Evolutionary conservation across 2,113 vertebrate species (phyloP).

Genomic region (Melanostigma gelatinosum): DNA sequence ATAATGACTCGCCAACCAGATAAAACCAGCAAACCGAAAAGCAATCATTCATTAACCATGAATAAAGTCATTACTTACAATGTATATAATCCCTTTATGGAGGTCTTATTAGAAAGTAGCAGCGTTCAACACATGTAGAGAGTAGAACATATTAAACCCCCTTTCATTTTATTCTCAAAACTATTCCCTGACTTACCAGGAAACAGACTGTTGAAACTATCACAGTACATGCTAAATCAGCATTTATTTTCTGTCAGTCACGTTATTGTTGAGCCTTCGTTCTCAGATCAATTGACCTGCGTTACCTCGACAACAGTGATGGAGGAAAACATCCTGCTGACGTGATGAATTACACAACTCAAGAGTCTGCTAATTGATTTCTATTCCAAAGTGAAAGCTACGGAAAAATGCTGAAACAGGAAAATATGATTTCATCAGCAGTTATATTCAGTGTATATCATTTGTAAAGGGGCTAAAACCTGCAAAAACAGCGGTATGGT

Average conservation of each 20-base stretch:
- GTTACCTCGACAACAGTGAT: constrained; percentile 5
- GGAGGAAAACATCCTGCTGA: background rate
- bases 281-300: constrained; percentile 16
- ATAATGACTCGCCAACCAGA: background rate
- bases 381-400: background rate
- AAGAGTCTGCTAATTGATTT: constrained; percentile 21
- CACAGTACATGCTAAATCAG: background rate
- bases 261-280: background rate
- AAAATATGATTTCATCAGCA: constrained; percentile 3
- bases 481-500: constrained; percentile 54
- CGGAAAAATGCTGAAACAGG: background rate
- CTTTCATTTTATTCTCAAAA: background rate
- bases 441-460: background rate
- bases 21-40: background rate
- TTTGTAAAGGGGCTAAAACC: constrained; percentile 17
- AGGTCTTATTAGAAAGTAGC: background rate
- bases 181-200: background rate
- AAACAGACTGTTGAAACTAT: background rate
- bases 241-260: constrained; percentile 1
- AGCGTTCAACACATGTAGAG: background rate
- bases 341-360: background rate
- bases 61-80: background rate
- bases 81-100: background rate
- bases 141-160: background rate
- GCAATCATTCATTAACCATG: background rate